Evolutionary conservation across 2,888 invertebrate species (phyloP), one percentile per base, ranked within the genome.

Genomic region (Ctenicera cuprea): DNA sequence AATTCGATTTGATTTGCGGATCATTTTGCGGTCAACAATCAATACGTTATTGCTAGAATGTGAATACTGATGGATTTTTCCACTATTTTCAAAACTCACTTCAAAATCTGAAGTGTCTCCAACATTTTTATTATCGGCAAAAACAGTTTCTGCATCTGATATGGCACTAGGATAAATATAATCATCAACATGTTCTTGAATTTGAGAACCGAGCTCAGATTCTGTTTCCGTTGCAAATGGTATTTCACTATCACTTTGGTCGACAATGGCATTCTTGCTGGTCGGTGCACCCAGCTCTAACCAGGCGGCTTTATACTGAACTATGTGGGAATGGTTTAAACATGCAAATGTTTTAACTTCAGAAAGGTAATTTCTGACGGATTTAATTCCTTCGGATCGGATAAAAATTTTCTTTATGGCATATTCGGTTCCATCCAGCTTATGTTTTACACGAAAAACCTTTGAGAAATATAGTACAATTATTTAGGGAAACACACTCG

Each of bases 281-380:
- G 62, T 65, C 4, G 76, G 22, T 7, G 88, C 88, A 76, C 90
- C 89, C 75, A 91, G 88, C 85, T 95, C 95, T 33, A 95, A 86
- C 95, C 95, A 95, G 0, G 95, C 95, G 0, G 93, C 93, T 87
- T 95, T 95, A 82, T 95, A 95, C 20, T 94, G 91, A 4, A 95
- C 94, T 76, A 95, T 93, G 83, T 95, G 94, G 0, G 91, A 90
- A 87, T 95, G 95, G 82, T 94, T 93, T 26, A 95, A 87, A 81
- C 91, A 91, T 0, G 95, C 95, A 78, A 95, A 90, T 1, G 94
- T 94, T 87, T 94, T 94, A 0, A 95, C 95, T 89, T 95, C 95
- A 2, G 92, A 88, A 48, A 95, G 87, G 86, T 93, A 92, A 52
- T 88, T 89, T 86, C 91, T 89, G 16, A 94, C 90, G 0, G 90